A percentile compares a stretch with the other conserved stretches of the same genome.
phyloP scores from a whole-genome alignment of 2,113 vertebrate genomes.

The Thalassoma bifasciatum region DNA sequence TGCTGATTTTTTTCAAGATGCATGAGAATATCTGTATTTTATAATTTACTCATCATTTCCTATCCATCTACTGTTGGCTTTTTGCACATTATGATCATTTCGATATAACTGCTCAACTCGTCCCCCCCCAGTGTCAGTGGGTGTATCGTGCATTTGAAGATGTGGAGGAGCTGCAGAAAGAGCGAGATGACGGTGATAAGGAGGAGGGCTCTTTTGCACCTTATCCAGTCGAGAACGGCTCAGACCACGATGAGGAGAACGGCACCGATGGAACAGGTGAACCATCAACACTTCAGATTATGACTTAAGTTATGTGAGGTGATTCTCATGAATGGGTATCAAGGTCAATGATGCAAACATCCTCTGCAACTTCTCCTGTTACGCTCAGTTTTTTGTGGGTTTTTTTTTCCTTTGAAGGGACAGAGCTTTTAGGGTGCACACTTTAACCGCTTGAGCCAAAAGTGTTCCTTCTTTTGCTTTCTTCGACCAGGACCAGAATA shows the following conservation, averaged over 20 bases:
- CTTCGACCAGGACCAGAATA: too few relatives aligned
- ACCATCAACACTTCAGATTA: rapidly evolving
- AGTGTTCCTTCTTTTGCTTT: too few relatives aligned
- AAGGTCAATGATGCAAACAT: too few relatives aligned
- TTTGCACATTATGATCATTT: not conserved
- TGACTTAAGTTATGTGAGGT: not conserved
- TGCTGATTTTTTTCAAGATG: not conserved
- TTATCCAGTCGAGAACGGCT: constrained; percentile 75
- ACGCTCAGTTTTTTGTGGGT: too few relatives aligned
- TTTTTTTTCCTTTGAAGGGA: too few relatives aligned
- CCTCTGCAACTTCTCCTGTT: too few relatives aligned
- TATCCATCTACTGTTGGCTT: not conserved
- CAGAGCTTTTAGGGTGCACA: too few relatives aligned
- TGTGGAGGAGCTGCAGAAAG: constrained; percentile 85
- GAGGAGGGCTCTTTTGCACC: constrained; percentile 64
- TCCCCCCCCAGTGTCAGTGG: constrained; percentile 85
- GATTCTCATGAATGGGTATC: too few relatives aligned
- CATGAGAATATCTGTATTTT: not conserved
- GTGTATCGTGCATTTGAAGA: constrained; percentile 93
- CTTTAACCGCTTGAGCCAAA: too few relatives aligned
- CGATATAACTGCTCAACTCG: not conserved
- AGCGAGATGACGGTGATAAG: constrained; percentile 42
- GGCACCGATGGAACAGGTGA: constrained; percentile 80
- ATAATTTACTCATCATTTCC: not conserved
- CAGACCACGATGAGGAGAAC: constrained; percentile 76